phyloP scores from a whole-genome alignment of 1,140 invertebrate species.

The Drosophila mauritiana region DNA sequence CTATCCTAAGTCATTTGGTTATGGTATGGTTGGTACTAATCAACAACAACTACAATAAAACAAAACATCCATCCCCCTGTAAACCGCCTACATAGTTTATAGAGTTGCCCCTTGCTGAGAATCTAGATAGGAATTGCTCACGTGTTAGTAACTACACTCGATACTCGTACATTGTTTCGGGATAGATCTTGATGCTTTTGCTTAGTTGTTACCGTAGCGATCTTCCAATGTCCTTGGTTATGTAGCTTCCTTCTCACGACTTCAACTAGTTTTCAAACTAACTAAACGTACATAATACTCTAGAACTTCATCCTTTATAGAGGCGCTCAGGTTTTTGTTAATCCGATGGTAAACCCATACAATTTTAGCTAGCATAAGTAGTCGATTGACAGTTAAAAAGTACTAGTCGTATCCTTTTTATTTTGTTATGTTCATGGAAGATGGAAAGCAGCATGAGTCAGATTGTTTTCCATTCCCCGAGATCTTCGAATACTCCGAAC shows the following conservation, averaged over 20 bases:
- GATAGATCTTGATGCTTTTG: constrained; percentile 21
- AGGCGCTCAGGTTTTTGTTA: constrained; percentile 47
- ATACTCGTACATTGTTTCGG: constrained; percentile 16
- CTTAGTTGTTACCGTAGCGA: constrained; percentile 54
- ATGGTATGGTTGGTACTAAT: constrained; percentile 67
- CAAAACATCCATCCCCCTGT: constrained; percentile 8
- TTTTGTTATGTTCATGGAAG: constrained; percentile 27
- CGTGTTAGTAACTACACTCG: constrained; percentile 69
- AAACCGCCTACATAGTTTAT: constrained; percentile 13
- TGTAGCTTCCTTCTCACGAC: constrained; percentile 38
- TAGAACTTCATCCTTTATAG: constrained; percentile 6
- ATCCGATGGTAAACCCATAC: constrained; percentile 17
- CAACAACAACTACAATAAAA: constrained; percentile 26
- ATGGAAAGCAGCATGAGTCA: constrained; percentile 35
- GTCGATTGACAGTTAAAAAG: constrained; percentile 35
- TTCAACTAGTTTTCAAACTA: constrained; percentile 10
- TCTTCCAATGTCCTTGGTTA: constrained; percentile 64
- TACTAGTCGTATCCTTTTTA: constrained; percentile 18
- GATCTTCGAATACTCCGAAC: constrained; percentile 37
- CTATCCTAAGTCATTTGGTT: constrained; percentile 61
- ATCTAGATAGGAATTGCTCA: constrained; percentile 42
- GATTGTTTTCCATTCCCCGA: constrained; percentile 15
- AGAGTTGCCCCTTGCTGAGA: constrained; percentile 23
- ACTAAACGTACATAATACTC: constrained; percentile 36
- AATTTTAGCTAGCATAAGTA: constrained; percentile 51